A percentile compares a stretch with the other conserved stretches of the same genome.
phyloP scores from a whole-genome alignment of 2,888 invertebrate species.

The Didymodactylos carnosus region DNA sequence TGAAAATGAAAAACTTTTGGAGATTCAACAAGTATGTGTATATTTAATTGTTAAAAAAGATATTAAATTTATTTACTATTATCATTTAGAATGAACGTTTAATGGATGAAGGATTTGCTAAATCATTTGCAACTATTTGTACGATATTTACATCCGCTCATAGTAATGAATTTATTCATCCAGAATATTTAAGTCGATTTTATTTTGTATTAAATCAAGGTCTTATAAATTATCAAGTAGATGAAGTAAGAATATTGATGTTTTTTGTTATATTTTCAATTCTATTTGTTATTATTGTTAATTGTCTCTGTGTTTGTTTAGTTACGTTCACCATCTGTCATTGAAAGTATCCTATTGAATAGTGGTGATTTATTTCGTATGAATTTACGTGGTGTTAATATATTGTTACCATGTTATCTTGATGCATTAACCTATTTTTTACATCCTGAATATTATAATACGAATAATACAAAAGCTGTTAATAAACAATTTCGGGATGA shows the following conservation, averaged over 20 bases:
- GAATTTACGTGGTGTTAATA: constrained; percentile 75
- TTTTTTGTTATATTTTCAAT: background rate
- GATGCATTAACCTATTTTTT: constrained; percentile 51
- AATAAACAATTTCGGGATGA: background rate
- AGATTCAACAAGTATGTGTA: no score
- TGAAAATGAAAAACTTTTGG: no score
- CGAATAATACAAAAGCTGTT: background rate
- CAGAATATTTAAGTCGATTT: constrained; percentile 73
- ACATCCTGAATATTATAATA: background rate
- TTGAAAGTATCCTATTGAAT: constrained; percentile 48
- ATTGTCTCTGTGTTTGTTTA: no score
- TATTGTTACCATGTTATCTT: constrained; percentile 68
- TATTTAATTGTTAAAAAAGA: no score
- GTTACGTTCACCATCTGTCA: background rate
- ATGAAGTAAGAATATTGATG: background rate
- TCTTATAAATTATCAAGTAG: constrained; percentile 31
- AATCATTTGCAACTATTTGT: constrained; percentile 80
- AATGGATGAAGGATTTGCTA: constrained; percentile 41
- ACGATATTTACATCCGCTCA: constrained; percentile 85
- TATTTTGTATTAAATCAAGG: constrained; percentile 76
- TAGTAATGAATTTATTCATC: constrained; percentile 72
- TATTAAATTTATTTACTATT: background rate
- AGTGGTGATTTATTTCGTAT: constrained; percentile 55
- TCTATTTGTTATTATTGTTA: background rate
- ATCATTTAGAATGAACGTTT: background rate